These are phyloP conservation scores for Neocrepidodera transversa DNA, from an alignment of 2,888 invertebrate genomes.

Conservation along the genomic window DNA sequence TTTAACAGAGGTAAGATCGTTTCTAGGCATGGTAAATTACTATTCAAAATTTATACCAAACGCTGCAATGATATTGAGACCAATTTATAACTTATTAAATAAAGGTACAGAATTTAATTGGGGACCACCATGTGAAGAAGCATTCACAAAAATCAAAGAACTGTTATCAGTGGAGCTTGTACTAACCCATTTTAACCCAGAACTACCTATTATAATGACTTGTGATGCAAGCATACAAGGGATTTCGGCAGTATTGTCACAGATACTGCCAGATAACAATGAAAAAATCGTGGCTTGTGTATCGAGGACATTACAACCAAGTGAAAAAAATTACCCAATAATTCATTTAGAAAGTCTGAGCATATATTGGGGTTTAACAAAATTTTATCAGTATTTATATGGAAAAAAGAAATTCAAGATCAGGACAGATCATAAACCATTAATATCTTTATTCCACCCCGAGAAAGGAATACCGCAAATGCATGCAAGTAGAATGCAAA, in stretches of 20 bases:
- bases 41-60: no score
- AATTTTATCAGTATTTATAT: slow-evolving; percentile 51
- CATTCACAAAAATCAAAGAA: slow-evolving; percentile 28
- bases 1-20: slow-evolving; percentile 29
- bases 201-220: slow-evolving; percentile 19
- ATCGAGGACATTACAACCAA: slow-evolving; percentile 22
- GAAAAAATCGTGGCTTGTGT: slow-evolving; percentile 21
- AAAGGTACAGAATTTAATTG: no score
- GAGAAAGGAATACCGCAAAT: slow-evolving; percentile 47
- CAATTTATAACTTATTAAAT: no score
- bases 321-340: slow-evolving; percentile 18
- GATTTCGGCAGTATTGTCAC: slow-evolving; percentile 20
- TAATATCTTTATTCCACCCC: slow-evolving; percentile 27
- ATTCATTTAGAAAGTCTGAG: no score
- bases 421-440: slow-evolving; percentile 23
- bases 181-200: slow-evolving; percentile 31
- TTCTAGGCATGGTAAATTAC: slow-evolving; percentile 34
- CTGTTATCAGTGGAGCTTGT: slow-evolving; percentile 17
- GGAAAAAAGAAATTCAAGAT: slow-evolving; percentile 40
- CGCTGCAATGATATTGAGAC: no score
- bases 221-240: slow-evolving; percentile 23
- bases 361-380: slow-evolving; percentile 49
- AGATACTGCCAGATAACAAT: slow-evolving; percentile 1
- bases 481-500: slow-evolving; percentile 49
- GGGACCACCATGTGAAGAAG: slow-evolving; percentile 21